Evolutionary conservation across 2,113 vertebrate genomes (phyloP).

Genomic region (Hemicordylus capensis): DNA sequence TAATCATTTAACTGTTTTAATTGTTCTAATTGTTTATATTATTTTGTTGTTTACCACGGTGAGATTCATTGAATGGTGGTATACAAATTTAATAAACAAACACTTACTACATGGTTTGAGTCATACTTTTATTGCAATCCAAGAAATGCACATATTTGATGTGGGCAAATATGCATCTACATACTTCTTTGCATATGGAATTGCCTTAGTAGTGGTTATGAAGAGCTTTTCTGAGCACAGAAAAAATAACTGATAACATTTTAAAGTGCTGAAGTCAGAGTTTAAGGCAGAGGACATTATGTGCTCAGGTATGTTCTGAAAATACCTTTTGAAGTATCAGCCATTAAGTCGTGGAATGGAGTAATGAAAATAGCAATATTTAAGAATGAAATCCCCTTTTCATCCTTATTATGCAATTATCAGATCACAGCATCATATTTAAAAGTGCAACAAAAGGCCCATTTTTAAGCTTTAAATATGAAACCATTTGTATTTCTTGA

Average conservation of each 20-base stretch:
- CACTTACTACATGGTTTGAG: not conserved
- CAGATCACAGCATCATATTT: conserved; percentile 11
- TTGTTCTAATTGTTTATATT: too few relatives aligned
- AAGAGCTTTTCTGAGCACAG: not conserved
- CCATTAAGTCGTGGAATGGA: conserved; percentile 15
- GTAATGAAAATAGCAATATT: conserved; percentile 37
- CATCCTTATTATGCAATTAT: not conserved
- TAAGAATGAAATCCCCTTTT: conserved; percentile 13
- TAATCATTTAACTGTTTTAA: too few relatives aligned
- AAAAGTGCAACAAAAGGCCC: not conserved
- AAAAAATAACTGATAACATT: not conserved
- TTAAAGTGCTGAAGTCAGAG: not conserved
- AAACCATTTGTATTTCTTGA: conserved; percentile 11
- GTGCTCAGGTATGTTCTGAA: not conserved
- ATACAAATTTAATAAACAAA: too few relatives aligned
- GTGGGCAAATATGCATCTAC: not conserved
- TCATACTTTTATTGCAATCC: not conserved
- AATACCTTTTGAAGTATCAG: not conserved
- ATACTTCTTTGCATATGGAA: not conserved
- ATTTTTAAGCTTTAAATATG: conserved; percentile 8
- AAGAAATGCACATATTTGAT: not conserved
- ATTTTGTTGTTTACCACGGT: too few relatives aligned
- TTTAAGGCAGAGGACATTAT: not conserved
- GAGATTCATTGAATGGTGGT: too few relatives aligned
- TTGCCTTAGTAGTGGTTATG: not conserved